These are phyloP conservation scores for Archips xylosteana DNA, from an alignment of 2,888 invertebrate genomes.

Conservation along the genomic window DNA sequence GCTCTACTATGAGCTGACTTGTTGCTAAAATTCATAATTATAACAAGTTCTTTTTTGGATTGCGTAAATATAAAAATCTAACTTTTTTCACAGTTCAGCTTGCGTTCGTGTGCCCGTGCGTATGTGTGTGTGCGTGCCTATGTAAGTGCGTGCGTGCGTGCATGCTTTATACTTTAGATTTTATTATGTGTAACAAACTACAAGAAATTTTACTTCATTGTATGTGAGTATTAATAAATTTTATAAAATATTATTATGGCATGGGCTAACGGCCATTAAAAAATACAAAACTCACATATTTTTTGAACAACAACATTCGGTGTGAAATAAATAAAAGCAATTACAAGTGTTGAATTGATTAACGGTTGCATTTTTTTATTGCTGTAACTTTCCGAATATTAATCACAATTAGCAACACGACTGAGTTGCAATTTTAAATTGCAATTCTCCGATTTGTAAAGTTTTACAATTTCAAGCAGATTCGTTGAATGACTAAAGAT, in stretches of 20 bases:
- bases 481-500: background rate
- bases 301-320: slow-evolving; percentile 7
- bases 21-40: too few relatives aligned
- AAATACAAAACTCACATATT: background rate
- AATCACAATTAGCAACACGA: background rate
- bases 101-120: too few relatives aligned
- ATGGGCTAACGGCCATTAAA: background rate
- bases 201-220: background rate
- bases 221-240: background rate
- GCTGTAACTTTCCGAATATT: background rate
- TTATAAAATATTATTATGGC: background rate
- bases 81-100: too few relatives aligned
- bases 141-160: too few relatives aligned
- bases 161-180: too few relatives aligned
- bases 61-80: too few relatives aligned
- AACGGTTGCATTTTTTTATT: background rate
- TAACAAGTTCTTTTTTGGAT: too few relatives aligned
- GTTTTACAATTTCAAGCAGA: background rate
- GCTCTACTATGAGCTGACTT: too few relatives aligned
- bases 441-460: background rate
- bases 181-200: too few relatives aligned
- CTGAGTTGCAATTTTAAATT: slow-evolving; percentile 1
- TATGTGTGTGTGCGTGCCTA: too few relatives aligned
- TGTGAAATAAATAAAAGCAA: background rate
- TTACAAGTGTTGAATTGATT: background rate